phyloP scores from a whole-genome alignment of 2,797 vertebrate species.

The Vespertilio murinus region DNA sequence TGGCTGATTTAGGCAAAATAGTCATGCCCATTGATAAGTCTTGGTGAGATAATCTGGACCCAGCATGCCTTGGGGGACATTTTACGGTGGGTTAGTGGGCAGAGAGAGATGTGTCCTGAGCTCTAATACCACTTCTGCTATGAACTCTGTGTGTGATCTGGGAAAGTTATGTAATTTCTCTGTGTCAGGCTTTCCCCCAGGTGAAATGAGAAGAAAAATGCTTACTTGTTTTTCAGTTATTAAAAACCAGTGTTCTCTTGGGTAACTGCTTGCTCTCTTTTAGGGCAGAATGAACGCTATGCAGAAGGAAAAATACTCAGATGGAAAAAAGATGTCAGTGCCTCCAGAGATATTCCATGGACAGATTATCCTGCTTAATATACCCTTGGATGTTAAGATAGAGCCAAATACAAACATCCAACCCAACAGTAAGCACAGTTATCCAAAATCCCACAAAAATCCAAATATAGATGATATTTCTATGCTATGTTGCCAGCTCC shows the following conservation, averaged over 20 bases:
- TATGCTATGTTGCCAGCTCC: slow-evolving; percentile 9
- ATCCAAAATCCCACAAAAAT: slow-evolving; percentile 7
- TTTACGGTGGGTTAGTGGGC: neutral
- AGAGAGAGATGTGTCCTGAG: neutral
- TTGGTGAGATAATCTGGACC: slow-evolving; percentile 21
- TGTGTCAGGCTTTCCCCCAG: slow-evolving; percentile 16
- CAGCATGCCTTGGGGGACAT: neutral
- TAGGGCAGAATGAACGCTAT: neutral
- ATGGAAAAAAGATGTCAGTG: slow-evolving; percentile 18
- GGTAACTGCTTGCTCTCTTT: slow-evolving; percentile 27
- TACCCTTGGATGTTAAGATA: neutral
- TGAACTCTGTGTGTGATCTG: slow-evolving; percentile 42
- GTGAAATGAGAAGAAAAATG: slow-evolving; percentile 52
- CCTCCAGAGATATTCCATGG: slow-evolving; percentile 41
- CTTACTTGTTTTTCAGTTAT: slow-evolving; percentile 46
- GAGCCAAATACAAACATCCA: slow-evolving; percentile 32
- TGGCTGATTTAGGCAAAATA: neutral
- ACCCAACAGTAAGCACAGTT: neutral
- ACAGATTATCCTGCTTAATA: slow-evolving; percentile 27
- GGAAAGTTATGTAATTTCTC: slow-evolving; percentile 56
- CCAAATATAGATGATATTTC: slow-evolving; percentile 1
- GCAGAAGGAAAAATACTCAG: slow-evolving; percentile 48
- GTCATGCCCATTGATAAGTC: neutral
- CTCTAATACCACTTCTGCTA: slow-evolving; percentile 26
- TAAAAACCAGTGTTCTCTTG: slow-evolving; percentile 44